Evolutionary conservation across 2,797 vertebrate genomes (phyloP).

Genomic region (Platyrinchus mystaceus): DNA sequence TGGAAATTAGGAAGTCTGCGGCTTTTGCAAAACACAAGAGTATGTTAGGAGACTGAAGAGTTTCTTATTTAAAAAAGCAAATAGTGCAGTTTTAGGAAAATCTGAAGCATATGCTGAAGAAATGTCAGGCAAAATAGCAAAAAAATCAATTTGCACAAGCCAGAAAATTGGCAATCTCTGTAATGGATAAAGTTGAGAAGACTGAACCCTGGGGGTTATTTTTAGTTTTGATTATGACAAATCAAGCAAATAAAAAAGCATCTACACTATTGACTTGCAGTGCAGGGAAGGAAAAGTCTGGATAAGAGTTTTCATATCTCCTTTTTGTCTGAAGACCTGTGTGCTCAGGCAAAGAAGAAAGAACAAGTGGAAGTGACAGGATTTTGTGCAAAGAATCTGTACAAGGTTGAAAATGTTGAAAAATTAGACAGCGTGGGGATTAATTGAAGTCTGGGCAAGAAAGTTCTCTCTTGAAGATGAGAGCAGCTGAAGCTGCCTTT

Average conservation of each 20-base stretch:
- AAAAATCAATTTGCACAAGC: not conserved
- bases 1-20: not conserved
- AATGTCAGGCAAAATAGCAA: not conserved
- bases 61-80: not conserved
- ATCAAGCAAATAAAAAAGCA: constrained; percentile 15
- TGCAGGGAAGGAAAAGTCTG: not conserved
- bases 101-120: not conserved
- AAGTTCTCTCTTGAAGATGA: constrained; percentile 31
- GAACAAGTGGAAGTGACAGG: not conserved
- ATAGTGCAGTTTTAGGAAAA: not conserved
- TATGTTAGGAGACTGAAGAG: not conserved
- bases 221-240: not conserved
- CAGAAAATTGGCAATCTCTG: not conserved
- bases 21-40: not conserved
- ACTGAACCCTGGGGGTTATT: not conserved
- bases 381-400: constrained; percentile 10
- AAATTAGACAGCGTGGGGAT: not conserved
- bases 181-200: not conserved
- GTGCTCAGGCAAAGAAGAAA: constrained; percentile 24
- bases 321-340: not conserved
- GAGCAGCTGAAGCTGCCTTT: constrained; percentile 20
- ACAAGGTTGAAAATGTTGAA: not conserved
- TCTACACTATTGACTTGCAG: not conserved
- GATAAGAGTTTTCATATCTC: not conserved
- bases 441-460: constrained; percentile 35